Base-by-base conservation (phyloP, 2,113 vertebrate genomes). In the Hepsetus odoe region DNA sequence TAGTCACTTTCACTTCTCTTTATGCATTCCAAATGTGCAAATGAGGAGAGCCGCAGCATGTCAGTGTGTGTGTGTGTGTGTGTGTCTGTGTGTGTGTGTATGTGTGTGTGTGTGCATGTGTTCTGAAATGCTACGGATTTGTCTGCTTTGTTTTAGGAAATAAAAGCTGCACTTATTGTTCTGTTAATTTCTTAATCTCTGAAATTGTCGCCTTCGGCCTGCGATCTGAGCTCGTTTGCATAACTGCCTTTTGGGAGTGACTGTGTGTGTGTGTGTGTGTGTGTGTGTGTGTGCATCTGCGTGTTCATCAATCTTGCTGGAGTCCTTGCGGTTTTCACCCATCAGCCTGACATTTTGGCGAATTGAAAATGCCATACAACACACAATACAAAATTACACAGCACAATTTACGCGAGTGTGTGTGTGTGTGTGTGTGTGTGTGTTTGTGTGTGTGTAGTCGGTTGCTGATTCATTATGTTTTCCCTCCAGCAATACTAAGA, bases 331-430 rank as follows among this genome's bases (percentile, higher is more conserved):
- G 73, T 75, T 75, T 66, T 77, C 59, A 40, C 26, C 65, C 55
- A 22, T 55, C 65, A 77, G 65, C 16, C 28, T 77, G 75, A 68
- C 75, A 77, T 77, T 77, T 77, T 38, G 53, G 42, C 44, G 56
- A 69, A 69, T 69, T 69, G 75, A 69, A 58, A 69, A 69, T 77
- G 75, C 53, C 75, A 77, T 69, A 77, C 38, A 77, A 77, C 68
- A 74, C 44, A 74, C 59, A 74, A 51, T 64, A 24, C 59, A 74
- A 33, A 32, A 58, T 74, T 74, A 64, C 44, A 64, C 40, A 1
- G 30, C 55, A 5, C 53, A 62, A n/a, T 70, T 22, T 35, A 24
- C 44, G 64, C 42, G n/a, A 67, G 49, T 77, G 33, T 77, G 49
- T 77, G 46, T 53, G 46, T 76, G 61, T 40, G 49, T 69, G 65